Evolutionary conservation across 1,140 invertebrate genomes (phyloP).

Genomic region (Cryptotermes secundus): DNA sequence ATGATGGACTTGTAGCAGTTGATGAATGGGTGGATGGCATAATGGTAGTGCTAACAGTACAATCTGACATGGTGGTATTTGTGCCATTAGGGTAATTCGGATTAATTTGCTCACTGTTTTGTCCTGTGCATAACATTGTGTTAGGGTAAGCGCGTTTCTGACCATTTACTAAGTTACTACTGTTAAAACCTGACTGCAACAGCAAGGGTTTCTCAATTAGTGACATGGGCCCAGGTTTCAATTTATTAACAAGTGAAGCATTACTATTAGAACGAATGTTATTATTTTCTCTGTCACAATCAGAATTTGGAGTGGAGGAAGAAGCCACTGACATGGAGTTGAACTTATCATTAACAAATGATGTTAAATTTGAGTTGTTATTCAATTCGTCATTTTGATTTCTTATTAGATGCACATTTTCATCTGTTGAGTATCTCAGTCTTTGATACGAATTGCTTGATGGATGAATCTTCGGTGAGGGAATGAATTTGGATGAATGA

Average conservation of each 20-base stretch:
- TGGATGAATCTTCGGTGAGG: neutral
- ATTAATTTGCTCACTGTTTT: neutral
- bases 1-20: neutral
- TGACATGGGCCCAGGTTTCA: neutral
- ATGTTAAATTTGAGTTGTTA: neutral
- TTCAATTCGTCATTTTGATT: slow-evolving; percentile 3
- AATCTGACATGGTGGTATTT: neutral
- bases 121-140: neutral
- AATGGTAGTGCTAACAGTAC: neutral
- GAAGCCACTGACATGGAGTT: neutral
- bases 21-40: neutral
- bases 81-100: neutral
- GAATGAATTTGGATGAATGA: neutral
- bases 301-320: neutral
- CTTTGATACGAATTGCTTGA: neutral
- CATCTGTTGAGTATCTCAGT: neutral
- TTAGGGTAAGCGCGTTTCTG: neutral
- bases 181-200: neutral
- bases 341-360: neutral
- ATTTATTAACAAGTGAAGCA: neutral
- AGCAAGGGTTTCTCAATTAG: neutral
- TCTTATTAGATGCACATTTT: neutral
- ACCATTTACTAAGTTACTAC: neutral
- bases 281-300: neutral
- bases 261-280: neutral